phyloP scores from a whole-genome alignment of 2,113 vertebrate genomes.

The Dicerorhinus sumatrensis region DNA sequence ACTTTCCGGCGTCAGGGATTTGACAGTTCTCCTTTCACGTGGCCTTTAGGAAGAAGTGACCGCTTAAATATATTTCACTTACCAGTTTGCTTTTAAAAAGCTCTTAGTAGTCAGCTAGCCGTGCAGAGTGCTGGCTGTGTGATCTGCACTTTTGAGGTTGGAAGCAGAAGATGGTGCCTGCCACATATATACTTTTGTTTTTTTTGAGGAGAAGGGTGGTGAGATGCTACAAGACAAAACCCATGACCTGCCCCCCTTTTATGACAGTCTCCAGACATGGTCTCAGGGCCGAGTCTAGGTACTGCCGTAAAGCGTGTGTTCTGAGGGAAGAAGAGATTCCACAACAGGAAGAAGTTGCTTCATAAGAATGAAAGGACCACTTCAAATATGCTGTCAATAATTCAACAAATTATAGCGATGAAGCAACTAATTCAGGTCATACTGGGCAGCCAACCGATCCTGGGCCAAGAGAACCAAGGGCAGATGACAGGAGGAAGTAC shows the following conservation, averaged over 20 bases:
- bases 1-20: neutral
- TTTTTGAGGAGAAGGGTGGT: neutral
- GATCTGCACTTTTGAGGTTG: neutral
- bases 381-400: neutral
- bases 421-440: neutral
- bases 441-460: neutral
- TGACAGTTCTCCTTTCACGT: neutral
- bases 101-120: neutral
- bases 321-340: neutral
- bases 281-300: neutral
- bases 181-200: too few relatives aligned
- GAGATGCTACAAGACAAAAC: neutral
- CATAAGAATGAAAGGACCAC: neutral
- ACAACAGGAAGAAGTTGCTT: conserved; percentile 10
- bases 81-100: neutral
- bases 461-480: neutral
- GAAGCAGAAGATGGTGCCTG: neutral
- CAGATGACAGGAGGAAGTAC: conserved; percentile 6
- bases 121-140: neutral
- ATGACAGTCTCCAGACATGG: neutral
- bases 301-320: neutral
- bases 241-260: neutral
- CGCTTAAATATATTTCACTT: neutral
- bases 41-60: neutral
- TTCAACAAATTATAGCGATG: neutral